Conservation (phyloP, 1,140 invertebrate species). For the Halesus radiatus region DNA sequence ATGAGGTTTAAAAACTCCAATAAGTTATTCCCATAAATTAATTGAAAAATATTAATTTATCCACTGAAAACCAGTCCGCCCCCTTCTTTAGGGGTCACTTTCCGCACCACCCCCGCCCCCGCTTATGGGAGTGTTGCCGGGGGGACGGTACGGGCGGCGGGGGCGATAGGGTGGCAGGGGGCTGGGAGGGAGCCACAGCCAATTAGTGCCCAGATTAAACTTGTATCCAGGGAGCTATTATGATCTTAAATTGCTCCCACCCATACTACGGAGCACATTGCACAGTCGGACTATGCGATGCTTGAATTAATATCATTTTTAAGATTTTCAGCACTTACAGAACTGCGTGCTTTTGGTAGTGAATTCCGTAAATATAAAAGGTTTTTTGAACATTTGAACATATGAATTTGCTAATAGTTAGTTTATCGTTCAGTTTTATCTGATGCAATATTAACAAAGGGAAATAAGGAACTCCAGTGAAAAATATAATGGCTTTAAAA, state of each 20-base stretch:
- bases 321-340: too few relatives aligned
- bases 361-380: too few relatives aligned
- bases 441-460: too few relatives aligned
- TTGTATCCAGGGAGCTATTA: constrained; percentile 58
- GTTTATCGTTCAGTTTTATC: too few relatives aligned
- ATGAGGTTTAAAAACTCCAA: too few relatives aligned
- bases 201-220: constrained; percentile 59
- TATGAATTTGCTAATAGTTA: too few relatives aligned
- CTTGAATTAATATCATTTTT: too few relatives aligned
- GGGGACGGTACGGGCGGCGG: too few relatives aligned
- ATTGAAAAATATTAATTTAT: background rate
- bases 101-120: background rate
- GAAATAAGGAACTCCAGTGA: too few relatives aligned
- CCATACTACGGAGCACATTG: constrained; percentile 9
- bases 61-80: background rate
- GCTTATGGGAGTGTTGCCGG: background rate
- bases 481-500: too few relatives aligned
- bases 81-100: background rate
- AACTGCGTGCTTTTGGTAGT: too few relatives aligned
- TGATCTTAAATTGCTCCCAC: constrained; percentile 53
- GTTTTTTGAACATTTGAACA: too few relatives aligned
- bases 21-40: background rate
- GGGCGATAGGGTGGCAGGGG: background rate
- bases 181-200: constrained; percentile 41
- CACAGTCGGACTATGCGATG: background rate